Evolutionary conservation across 2,888 invertebrate genomes (phyloP).

Genomic region (Stenoptilia bipunctidactyla): DNA sequence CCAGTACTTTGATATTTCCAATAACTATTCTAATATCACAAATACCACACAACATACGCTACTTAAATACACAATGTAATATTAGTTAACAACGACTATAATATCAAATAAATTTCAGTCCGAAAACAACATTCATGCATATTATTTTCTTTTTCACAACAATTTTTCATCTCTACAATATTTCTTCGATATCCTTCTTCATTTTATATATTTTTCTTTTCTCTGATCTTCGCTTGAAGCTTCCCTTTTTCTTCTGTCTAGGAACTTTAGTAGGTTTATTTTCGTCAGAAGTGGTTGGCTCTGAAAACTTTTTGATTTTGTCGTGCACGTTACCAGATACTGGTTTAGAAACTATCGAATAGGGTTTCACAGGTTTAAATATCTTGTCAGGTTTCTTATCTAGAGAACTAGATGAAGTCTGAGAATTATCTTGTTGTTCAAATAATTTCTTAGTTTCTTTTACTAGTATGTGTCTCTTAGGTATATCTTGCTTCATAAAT

Average conservation of each 20-base stretch:
- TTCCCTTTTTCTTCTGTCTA: slow-evolving; percentile 39
- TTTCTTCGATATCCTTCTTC: slow-evolving; percentile 55
- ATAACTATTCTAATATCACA: not conserved
- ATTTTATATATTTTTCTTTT: slow-evolving; percentile 44
- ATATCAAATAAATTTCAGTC: not conserved
- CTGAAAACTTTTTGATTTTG: slow-evolving; percentile 57
- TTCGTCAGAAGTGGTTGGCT: slow-evolving; percentile 28
- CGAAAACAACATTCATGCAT: not conserved
- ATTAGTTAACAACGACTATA: not conserved
- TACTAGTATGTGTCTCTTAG: slow-evolving; percentile 26
- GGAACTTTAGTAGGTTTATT: slow-evolving; percentile 30
- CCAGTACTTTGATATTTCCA: too few species aligned
- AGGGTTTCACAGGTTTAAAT: slow-evolving; percentile 23
- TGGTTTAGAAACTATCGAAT: slow-evolving; percentile 31
- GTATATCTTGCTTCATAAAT: slow-evolving; percentile 20
- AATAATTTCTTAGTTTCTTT: slow-evolving; percentile 48
- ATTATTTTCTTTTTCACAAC: too few species aligned
- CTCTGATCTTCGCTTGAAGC: slow-evolving; percentile 42
- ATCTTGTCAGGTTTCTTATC: slow-evolving; percentile 30
- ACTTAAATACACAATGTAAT: not conserved
- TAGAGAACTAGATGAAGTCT: slow-evolving; percentile 29
- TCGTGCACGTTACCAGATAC: slow-evolving; percentile 52
- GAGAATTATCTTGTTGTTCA: slow-evolving; percentile 33
- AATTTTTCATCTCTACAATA: slow-evolving; percentile 31
- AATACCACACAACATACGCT: not conserved